Percentiles rank a stretch among this genome's conserved stretches.
These are phyloP conservation scores for Percopsis omiscomaycus DNA, from an alignment of 2,797 vertebrate species.

Conservation along the genomic window DNA sequence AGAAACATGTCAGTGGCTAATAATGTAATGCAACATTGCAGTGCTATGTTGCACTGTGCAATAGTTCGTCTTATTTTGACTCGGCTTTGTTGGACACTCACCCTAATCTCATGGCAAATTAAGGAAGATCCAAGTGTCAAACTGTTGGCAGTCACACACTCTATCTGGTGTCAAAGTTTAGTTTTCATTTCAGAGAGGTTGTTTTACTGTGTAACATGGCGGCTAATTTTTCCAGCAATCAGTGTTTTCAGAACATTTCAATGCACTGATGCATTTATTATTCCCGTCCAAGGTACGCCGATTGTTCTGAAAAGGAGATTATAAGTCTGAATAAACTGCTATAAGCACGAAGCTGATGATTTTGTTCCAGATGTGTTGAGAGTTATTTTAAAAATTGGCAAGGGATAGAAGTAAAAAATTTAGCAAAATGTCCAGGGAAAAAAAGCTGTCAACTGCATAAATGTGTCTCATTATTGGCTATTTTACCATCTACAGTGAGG, in stretches of 20 bases:
- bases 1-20: slow-evolving; percentile 21
- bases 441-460: no score
- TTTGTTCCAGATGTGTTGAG: no score
- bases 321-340: slow-evolving; percentile 9
- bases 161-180: background rate
- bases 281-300: slow-evolving; percentile 10
- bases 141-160: slow-evolving; percentile 1
- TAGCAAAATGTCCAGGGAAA: no score
- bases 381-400: no score
- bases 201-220: slow-evolving; percentile 4
- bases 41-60: no score
- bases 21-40: background rate
- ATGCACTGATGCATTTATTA: slow-evolving; percentile 38
- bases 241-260: slow-evolving; percentile 37
- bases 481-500: no score
- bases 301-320: slow-evolving; percentile 15
- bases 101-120: background rate
- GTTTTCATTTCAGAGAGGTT: background rate
- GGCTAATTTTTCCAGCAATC: slow-evolving; percentile 5
- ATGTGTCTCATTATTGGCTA: no score
- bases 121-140: slow-evolving; percentile 4
- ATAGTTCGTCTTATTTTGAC: no score
- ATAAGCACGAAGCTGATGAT: slow-evolving; percentile 9
- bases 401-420: no score
- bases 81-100: background rate